Conservation (phyloP, 2,797 vertebrate genomes). For the Dallia pectoralis region DNA sequence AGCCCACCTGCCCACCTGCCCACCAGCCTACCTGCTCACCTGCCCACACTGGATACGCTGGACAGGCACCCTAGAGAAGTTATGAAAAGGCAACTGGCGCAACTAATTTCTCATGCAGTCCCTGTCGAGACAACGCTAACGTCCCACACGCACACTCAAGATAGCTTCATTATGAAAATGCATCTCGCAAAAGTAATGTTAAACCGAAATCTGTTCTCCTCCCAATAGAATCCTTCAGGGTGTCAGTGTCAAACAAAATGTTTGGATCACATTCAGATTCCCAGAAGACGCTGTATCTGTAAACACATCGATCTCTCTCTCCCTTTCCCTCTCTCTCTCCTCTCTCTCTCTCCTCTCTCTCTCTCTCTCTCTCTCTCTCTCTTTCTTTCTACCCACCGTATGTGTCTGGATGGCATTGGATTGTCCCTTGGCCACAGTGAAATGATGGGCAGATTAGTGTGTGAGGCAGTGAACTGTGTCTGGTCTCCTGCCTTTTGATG, state of each 20-base stretch:
- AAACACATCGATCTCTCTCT: background rate
- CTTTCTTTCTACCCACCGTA: too few relatives aligned
- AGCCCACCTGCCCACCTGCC: too few relatives aligned
- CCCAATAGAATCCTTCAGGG: conserved; percentile 47
- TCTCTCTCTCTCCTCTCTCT: background rate
- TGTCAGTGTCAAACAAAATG: conserved; percentile 4
- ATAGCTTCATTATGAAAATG: conserved; percentile 67
- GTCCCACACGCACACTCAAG: conserved; percentile 53
- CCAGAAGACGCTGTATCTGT: background rate
- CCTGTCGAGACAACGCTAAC: conserved; percentile 52
- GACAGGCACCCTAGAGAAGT: conserved; percentile 50
- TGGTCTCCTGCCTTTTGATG: conserved; percentile 15
- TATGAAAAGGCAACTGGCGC: conserved; percentile 51
- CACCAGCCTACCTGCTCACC: too few relatives aligned
- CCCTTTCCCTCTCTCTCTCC: background rate
- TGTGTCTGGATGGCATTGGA: background rate
- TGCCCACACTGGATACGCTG: conserved; percentile 44
- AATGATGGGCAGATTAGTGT: conserved; percentile 20
- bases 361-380: background rate
- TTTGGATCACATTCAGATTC: conserved; percentile 4
- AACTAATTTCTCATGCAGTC: conserved; percentile 58
- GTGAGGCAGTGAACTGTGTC: conserved; percentile 16
- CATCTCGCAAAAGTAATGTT: conserved; percentile 43
- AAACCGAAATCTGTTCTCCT: conserved; percentile 42
- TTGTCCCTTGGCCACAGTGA: conserved; percentile 8